phyloP scores from a whole-genome alignment of 2,888 invertebrate genomes.

The Chouioia cunea region DNA sequence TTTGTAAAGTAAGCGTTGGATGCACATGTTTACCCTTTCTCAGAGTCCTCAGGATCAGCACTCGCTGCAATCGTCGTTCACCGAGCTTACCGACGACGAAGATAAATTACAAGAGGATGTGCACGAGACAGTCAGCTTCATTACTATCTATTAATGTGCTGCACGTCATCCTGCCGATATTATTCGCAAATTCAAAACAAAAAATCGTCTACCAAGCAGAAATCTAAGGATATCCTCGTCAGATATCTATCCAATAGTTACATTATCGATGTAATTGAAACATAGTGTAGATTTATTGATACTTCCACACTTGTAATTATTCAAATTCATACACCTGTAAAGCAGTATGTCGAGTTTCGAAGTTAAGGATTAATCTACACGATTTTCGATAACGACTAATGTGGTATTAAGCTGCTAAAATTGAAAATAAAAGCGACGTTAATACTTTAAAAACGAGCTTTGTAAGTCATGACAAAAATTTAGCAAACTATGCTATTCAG shows the following conservation, averaged over 20 bases:
- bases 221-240: conserved; percentile 27
- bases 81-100: conserved; percentile 43
- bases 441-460: conserved; percentile 15
- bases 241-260: too few species aligned
- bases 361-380: conserved; percentile 39
- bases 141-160: conserved; percentile 46
- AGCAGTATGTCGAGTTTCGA: conserved; percentile 35
- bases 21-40: conserved; percentile 47
- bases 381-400: conserved; percentile 29
- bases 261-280: conserved; percentile 39
- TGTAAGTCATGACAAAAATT: conserved; percentile 37
- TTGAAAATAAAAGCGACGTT: conserved; percentile 22
- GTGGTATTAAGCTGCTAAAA: conserved; percentile 30
- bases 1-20: conserved; percentile 42
- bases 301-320: conserved; percentile 45
- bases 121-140: conserved; percentile 45
- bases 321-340: conserved; percentile 40
- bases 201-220: conserved; percentile 21
- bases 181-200: conserved; percentile 14
- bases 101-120: conserved; percentile 45
- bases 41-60: conserved; percentile 46
- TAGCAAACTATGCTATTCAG: conserved; percentile 21
- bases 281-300: conserved; percentile 40
- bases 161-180: conserved; percentile 1
- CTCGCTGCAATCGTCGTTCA: conserved; percentile 38